A percentile compares a stretch with the other conserved stretches of the same genome.
These are phyloP conservation scores for Pseudochirops cupreus DNA, from an alignment of 2,797 vertebrate genomes.

Conservation along the genomic window DNA sequence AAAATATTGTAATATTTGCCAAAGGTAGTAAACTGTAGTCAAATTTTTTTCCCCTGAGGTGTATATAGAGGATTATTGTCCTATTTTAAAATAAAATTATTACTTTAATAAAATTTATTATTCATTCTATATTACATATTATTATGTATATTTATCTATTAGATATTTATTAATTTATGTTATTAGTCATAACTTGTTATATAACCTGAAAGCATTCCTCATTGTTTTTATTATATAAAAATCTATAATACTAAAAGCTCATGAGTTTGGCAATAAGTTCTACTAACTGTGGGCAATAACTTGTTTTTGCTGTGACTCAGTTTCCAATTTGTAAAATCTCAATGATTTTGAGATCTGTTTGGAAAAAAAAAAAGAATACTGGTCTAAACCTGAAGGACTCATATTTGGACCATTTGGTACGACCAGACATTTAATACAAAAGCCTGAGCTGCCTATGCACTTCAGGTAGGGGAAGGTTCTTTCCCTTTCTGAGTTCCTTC, in stretches of 20 bases:
- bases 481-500: neutral
- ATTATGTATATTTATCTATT: neutral
- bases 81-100: neutral
- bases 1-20: neutral
- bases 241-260: neutral
- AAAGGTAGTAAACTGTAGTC: neutral
- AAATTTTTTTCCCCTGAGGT: neutral
- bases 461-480: neutral
- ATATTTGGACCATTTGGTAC: neutral
- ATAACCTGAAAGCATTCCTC: neutral
- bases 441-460: neutral
- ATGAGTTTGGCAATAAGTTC: neutral
- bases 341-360: neutral
- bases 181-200: neutral
- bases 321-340: slow-evolving; percentile 7
- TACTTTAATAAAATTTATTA: neutral
- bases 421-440: neutral
- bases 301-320: neutral
- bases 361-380: too few relatives aligned
- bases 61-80: neutral
- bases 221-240: neutral
- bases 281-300: neutral
- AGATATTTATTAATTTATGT: neutral
- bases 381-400: neutral
- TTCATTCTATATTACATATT: neutral